Base-by-base conservation (phyloP, 92 coral and sea anemone genomes). In the Zoanthus gigantus region DNA sequence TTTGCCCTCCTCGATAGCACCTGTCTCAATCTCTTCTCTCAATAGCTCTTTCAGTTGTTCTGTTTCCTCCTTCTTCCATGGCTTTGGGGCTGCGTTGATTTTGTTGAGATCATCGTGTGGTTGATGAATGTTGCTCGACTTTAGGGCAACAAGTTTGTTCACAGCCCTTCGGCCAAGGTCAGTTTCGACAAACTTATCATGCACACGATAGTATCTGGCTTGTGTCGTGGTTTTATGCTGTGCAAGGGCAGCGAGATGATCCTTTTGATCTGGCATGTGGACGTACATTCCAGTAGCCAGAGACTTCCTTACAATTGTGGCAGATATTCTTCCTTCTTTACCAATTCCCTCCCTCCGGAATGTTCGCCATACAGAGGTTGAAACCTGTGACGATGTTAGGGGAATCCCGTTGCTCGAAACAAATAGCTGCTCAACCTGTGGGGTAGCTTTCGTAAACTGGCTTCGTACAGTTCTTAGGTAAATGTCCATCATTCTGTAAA, bases 351-450 rank as follows among this genome's bases (percentile, higher is more conserved):
- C 90, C 56, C 93, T 82, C 65, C 86, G 88, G 47, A 91, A 91
- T 29, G 93, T 87, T 66, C 88, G 75, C 72, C 78, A 82, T 15
- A 91, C 71, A 54, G 85, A 82, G 13, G 84, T 82, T 32, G 90
- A 91, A 7, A 91, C 90, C 65, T 82, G 93, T 17, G 93, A 91
- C n/a, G 91, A 91, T 13, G 86, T 91, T 10, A 87, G 65, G 30
- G 76, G 14, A n/a, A 91, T 52, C 15, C 93, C 89, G 60, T 91
- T 91, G 88, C 89, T 91, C n/a, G 91, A 87, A 44, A 91, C 56
- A 44, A 87, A 87, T 6, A 90, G 45, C 18, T 90, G 58, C 60
- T 74, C 66, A 32, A 79, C 84, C 32, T 84, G 53, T 46, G 74
- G 45, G 60, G 69, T 58, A 17, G 56, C 17, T 82, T 79, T 11